A percentile compares a stretch with the other conserved stretches of the same genome.
Conservation (phyloP, 2,888 invertebrate genomes). For the Mesorhabditis sp. region DNA sequence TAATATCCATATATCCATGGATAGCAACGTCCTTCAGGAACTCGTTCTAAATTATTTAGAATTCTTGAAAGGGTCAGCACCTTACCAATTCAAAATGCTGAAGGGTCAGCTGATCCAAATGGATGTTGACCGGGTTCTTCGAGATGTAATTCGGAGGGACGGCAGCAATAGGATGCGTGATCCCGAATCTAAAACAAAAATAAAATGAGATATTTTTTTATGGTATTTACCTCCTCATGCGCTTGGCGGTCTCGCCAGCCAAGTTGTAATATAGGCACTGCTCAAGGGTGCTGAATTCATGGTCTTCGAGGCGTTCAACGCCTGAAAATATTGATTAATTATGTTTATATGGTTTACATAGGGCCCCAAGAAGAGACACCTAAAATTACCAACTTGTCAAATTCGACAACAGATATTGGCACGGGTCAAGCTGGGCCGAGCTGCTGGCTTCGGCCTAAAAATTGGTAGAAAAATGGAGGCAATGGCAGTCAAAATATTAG, state of each 20-base stretch:
- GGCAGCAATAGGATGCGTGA: slow-evolving; percentile 54
- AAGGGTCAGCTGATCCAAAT: slow-evolving; percentile 51
- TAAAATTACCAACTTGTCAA: slow-evolving; percentile 25
- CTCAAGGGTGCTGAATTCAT: slow-evolving; percentile 53
- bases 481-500: too few species aligned
- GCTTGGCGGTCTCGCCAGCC: slow-evolving; percentile 47
- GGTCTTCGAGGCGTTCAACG: slow-evolving; percentile 23
- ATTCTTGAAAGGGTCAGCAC: not conserved
- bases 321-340: slow-evolving; percentile 12
- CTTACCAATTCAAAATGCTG: slow-evolving; percentile 55
- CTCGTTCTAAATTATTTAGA: slow-evolving; percentile 45
- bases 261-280: slow-evolving; percentile 56
- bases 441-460: slow-evolving; percentile 37
- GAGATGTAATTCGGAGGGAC: slow-evolving; percentile 50
- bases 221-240: slow-evolving; percentile 19
- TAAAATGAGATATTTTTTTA: not conserved
- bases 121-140: slow-evolving; percentile 40
- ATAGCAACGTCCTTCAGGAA: slow-evolving; percentile 52
- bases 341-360: too few species aligned
- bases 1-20: slow-evolving; percentile 42
- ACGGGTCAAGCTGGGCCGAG: slow-evolving; percentile 38
- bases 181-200: slow-evolving; percentile 27
- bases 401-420: slow-evolving; percentile 39
- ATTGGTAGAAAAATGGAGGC: not conserved
- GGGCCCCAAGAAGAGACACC: too few species aligned